Evolutionary conservation across 2,797 vertebrate species (phyloP).

Genomic region (Mallotus villosus): DNA sequence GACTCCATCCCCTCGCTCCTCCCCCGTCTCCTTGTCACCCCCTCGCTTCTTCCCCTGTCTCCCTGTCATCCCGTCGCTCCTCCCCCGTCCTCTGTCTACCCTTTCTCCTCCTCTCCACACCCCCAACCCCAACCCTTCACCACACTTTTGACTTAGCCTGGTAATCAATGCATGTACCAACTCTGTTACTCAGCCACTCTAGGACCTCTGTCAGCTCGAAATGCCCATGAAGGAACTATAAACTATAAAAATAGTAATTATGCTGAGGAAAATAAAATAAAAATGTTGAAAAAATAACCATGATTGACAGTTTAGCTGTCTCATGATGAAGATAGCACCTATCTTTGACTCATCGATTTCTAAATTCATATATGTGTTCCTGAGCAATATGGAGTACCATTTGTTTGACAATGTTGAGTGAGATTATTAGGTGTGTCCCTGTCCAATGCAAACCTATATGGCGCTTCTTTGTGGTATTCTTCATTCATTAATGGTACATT

Average conservation of each 20-base stretch:
- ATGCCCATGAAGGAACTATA: conserved; percentile 92
- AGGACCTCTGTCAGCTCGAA: conserved; percentile 94
- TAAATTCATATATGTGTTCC: conserved; percentile 95
- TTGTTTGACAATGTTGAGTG: conserved; percentile 93
- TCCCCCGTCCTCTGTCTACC: not conserved
- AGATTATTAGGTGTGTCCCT: conserved; percentile 94
- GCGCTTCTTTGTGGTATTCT: conserved; percentile 94
- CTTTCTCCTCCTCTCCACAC: not conserved
- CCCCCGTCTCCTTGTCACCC: conserved; percentile 9
- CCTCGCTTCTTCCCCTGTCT: not conserved
- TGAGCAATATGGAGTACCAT: conserved; percentile 99
- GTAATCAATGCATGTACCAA: conserved; percentile 98
- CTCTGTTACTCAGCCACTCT: conserved; percentile 92
- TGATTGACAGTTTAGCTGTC: conserved; percentile 95
- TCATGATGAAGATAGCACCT: conserved; percentile 92
- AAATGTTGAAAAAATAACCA: conserved; percentile 70
- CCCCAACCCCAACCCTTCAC: conserved; percentile 32
- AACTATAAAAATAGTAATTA: conserved; percentile 83
- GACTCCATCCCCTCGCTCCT: conserved; percentile 40
- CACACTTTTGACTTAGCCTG: conserved; percentile 84
- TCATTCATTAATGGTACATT: conserved; percentile 92
- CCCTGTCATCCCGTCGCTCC: no score
- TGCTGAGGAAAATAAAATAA: conserved; percentile 68
- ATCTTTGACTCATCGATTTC: conserved; percentile 88
- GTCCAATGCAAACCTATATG: conserved; percentile 91